These are phyloP conservation scores for Unio delphinus DNA, from an alignment of 2,888 invertebrate species.

Conservation along the genomic window DNA sequence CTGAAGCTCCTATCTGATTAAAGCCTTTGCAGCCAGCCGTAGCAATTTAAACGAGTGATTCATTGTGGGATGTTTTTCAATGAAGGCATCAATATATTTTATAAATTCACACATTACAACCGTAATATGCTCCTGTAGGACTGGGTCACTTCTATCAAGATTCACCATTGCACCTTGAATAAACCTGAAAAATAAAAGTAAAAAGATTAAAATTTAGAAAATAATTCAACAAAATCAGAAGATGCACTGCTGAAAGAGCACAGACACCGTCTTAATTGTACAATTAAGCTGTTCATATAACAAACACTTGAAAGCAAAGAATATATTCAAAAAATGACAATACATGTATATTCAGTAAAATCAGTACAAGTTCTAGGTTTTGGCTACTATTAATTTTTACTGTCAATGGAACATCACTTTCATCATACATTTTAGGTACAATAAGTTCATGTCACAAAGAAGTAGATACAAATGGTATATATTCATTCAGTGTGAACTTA, in stretches of 20 bases:
- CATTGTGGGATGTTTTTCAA: constrained; percentile 80
- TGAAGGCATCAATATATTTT: constrained; percentile 82
- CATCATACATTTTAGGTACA: no score
- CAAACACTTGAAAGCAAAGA: no score
- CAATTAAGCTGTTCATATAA: background rate
- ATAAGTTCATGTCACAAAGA: no score
- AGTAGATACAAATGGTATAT: no score
- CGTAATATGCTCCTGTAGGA: constrained; percentile 87
- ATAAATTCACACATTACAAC: constrained; percentile 83
- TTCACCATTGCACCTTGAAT: constrained; percentile 89
- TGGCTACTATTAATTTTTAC: no score
- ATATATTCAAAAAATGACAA: no score
- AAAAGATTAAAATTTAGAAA: background rate
- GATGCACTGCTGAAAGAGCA: background rate
- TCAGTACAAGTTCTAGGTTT: no score
- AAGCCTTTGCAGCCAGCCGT: constrained; percentile 77
- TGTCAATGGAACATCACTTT: no score
- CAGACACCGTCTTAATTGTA: background rate
- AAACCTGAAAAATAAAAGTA: constrained; percentile 77
- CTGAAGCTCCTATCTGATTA: constrained; percentile 22
- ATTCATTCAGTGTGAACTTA: no score
- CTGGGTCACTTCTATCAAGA: constrained; percentile 82
- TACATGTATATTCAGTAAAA: no score
- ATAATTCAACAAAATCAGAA: background rate
- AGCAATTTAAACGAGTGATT: constrained; percentile 80